Percentiles rank a stretch among this genome's conserved stretches.
phyloP scores from a whole-genome alignment of 2,888 invertebrate species.

The Eilema griseolum region DNA sequence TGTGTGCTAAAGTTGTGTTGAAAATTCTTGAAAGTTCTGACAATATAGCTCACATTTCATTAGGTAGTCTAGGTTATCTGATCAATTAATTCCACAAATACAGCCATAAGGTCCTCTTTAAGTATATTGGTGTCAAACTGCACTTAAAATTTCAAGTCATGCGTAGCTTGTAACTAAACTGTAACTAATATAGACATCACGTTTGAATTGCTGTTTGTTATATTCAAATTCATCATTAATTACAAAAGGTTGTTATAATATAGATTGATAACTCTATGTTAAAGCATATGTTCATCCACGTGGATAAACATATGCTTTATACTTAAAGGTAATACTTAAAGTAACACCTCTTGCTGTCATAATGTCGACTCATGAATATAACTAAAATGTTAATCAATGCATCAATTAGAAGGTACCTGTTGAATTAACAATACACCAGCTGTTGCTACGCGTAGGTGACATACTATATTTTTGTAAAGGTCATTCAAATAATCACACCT shows the following conservation, averaged over 20 bases:
- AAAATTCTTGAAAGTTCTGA: too few species aligned
- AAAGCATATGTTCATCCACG: slow-evolving; percentile 47
- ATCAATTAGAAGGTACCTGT: slow-evolving; percentile 43
- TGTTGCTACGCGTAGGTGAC: slow-evolving; percentile 65
- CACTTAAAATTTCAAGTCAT: slow-evolving; percentile 3
- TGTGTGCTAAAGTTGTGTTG: too few species aligned
- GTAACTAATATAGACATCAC: neutral
- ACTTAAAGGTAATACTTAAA: slow-evolving; percentile 47
- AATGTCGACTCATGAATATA: slow-evolving; percentile 62
- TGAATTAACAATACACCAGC: slow-evolving; percentile 47
- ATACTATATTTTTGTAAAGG: slow-evolving; percentile 67
- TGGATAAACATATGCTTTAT: too few species aligned
- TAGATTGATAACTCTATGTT: slow-evolving; percentile 37
- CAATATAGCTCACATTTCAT: neutral
- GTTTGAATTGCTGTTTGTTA: neutral
- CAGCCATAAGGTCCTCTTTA: neutral
- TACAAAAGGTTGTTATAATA: slow-evolving; percentile 20
- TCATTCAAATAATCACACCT: slow-evolving; percentile 63
- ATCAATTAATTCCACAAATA: slow-evolving; percentile 7
- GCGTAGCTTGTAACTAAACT: neutral
- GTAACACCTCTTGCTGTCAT: slow-evolving; percentile 53
- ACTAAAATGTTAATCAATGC: slow-evolving; percentile 42
- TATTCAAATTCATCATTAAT: slow-evolving; percentile 7
- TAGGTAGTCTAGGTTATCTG: slow-evolving; percentile 7
- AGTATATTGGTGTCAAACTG: neutral